Base-by-base conservation (phyloP, 1,140 invertebrate genomes). In the Andricus grossulariae region DNA sequence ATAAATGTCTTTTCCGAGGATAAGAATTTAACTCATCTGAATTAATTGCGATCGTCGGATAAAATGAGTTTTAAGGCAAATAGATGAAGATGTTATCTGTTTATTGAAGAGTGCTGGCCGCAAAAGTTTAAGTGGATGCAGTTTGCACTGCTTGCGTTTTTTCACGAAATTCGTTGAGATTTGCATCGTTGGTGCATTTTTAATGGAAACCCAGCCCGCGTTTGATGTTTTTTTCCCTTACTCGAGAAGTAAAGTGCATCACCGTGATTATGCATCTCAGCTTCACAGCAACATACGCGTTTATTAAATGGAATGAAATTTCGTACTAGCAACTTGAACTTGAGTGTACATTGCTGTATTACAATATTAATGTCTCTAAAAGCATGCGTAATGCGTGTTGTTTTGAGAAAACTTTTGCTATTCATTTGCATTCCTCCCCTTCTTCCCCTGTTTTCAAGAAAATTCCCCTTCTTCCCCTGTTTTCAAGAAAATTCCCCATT, bases 131-230 rank as follows among this genome's bases (percentile, higher is more conserved):
- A 80, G 79, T 80, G 52, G 76, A 80, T 82, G 76, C 78, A 82
- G 75, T 82, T 74, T 81, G 79, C 82, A 79, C 75, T 74, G 80
- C 75, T 83, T 78, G 82, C 80, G 74, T 77, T 81, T 81, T 78
- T 50, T 77, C 21, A 50, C 73, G 18, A 79, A 77, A 74, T 71
- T 79, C 82, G 57, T 70, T 45, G 82, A 83, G 82, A 83, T 83
- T 83, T 83, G 82, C 82, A 79, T 78, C 75, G 50, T 50, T 74
- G 78, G 73, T 73, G 82, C 77, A 77, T 81, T 83, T 81, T 83
- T 81, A 79, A 83, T 81, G 76, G 60, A 71, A 83, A 80, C 82
- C 19, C 39, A 21, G 16, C 74, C 12, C 39, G 21, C 66, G 55
- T 60, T 52, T 45, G 32, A 60, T 21, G 52, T 79, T 57, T 79